Evolutionary conservation across 2,797 vertebrate genomes (phyloP).

Genomic region (Hephaestus fuliginosus): DNA sequence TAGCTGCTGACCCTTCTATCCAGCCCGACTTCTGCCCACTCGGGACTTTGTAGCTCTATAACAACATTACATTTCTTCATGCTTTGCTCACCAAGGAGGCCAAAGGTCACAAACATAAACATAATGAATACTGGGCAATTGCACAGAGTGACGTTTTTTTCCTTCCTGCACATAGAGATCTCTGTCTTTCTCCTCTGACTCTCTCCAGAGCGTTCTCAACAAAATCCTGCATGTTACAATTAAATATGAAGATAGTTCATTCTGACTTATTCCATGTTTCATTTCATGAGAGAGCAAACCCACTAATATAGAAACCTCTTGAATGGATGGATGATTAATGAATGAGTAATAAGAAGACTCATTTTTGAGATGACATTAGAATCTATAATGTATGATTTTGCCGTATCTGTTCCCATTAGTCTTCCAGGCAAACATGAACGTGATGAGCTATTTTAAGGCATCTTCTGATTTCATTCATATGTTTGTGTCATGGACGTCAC

Average conservation of each 20-base stretch:
- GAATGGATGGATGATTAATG: constrained; percentile 37
- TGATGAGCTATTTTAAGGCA: neutral
- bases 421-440: neutral
- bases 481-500: constrained; percentile 40
- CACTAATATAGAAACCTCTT: neutral
- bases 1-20: no score
- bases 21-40: no score
- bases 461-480: constrained; percentile 16
- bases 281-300: neutral
- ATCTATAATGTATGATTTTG: constrained; percentile 28
- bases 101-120: neutral
- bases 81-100: no score
- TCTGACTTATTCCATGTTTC: neutral
- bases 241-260: neutral
- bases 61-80: no score
- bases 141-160: neutral
- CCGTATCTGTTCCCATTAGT: constrained; percentile 1
- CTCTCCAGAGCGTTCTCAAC: neutral
- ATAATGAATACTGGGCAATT: neutral
- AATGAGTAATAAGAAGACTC: constrained; percentile 8
- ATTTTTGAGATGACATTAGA: constrained; percentile 21
- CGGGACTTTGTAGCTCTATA: no score
- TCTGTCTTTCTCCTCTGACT: neutral
- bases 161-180: neutral
- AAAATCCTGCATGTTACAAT: neutral